phyloP scores from a whole-genome alignment of 2,797 vertebrate species.

The Pangasius macronema region DNA sequence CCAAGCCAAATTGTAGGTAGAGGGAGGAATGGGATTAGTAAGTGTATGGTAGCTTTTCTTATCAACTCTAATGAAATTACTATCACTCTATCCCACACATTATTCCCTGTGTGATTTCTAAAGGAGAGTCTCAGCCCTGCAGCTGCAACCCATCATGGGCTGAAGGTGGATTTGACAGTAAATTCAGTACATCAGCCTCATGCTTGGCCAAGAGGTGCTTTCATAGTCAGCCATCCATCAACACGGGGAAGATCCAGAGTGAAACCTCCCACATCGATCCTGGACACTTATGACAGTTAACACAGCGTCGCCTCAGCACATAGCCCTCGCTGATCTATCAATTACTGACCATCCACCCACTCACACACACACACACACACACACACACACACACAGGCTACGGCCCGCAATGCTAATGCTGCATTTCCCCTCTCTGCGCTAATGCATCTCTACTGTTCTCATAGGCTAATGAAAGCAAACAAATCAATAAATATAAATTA shows the following conservation, averaged over 20 bases:
- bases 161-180: slow-evolving; percentile 76
- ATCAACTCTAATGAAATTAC: not conserved
- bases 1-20: not conserved
- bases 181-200: slow-evolving; percentile 86
- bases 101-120: not conserved
- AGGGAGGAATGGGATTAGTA: not conserved
- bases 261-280: slow-evolving; percentile 97
- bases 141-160: not conserved
- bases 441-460: slow-evolving; percentile 99
- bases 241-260: slow-evolving; percentile 86
- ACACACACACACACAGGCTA: slow-evolving; percentile 45
- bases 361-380: slow-evolving; percentile 25
- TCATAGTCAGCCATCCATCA: slow-evolving; percentile 97
- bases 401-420: slow-evolving; percentile 93
- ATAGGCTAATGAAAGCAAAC: slow-evolving; percentile 99
- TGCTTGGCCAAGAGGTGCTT: slow-evolving; percentile 89
- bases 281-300: slow-evolving; percentile 99
- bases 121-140: not conserved
- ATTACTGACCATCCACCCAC: slow-evolving; percentile 77
- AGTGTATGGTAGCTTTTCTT: not conserved
- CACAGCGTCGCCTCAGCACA: slow-evolving; percentile 97
- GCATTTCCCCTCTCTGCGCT: slow-evolving; percentile 92
- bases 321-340: slow-evolving; percentile 96
- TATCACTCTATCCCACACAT: not conserved
- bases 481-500: slow-evolving; percentile 99